Evolutionary conservation across 2,888 invertebrate genomes (phyloP).

Genomic region (Pseudoips prasinana): DNA sequence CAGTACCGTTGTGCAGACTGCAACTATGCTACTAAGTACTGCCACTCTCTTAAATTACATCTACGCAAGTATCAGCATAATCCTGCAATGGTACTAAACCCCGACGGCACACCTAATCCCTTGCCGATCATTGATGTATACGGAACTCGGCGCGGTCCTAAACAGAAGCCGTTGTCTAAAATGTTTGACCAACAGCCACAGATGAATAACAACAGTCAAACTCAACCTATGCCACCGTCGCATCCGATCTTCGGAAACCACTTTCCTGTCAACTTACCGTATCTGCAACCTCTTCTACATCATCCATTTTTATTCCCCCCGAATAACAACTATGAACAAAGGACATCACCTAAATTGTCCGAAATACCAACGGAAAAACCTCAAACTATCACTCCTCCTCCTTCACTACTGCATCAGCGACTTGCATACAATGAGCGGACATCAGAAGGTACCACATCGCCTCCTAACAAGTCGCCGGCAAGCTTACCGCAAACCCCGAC

Average conservation of each 20-base stretch:
- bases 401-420: conserved; percentile 65
- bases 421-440: conserved; percentile 56
- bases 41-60: conserved; percentile 97
- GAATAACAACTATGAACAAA: conserved; percentile 69
- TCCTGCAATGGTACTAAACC: conserved; percentile 94
- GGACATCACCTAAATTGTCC: conserved; percentile 51
- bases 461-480: conserved; percentile 51
- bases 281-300: conserved; percentile 71
- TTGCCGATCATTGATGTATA: conserved; percentile 94
- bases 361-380: conserved; percentile 49
- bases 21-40: conserved; percentile 98
- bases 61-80: conserved; percentile 95
- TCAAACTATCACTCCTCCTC: conserved; percentile 49
- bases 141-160: conserved; percentile 94
- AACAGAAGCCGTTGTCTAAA: conserved; percentile 77
- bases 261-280: conserved; percentile 71
- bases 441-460: conserved; percentile 40
- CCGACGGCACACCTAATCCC: conserved; percentile 94
- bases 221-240: conserved; percentile 51
- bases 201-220: conserved; percentile 45
- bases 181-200: conserved; percentile 59
- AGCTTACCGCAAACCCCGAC: conserved; percentile 54
- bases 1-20: conserved; percentile 97
- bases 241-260: conserved; percentile 70
- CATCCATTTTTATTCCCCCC: conserved; percentile 75